Evolutionary conservation across 2,113 vertebrate genomes (phyloP), one percentile per base, ranked within the genome.

Genomic region (Mormyrus iriodes): DNA sequence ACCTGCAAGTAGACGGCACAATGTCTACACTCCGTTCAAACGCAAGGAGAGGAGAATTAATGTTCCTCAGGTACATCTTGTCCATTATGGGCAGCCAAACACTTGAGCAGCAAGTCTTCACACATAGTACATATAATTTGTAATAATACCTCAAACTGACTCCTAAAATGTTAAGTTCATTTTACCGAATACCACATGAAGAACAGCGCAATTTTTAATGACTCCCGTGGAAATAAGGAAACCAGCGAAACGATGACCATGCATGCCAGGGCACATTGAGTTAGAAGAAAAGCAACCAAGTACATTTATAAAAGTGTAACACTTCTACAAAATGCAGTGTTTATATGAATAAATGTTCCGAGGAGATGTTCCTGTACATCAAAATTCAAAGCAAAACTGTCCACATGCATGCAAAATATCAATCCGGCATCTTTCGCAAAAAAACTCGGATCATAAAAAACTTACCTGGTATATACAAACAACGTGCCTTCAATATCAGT

Each of bases 401-500:
- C 27, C 3, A 27, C 61, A 13, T 69, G n/a, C 27, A 69, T 31
- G 10, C 27, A 69, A 27, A 69, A 31, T 27, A 52, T 53, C 9
- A 21, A 51, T 85, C 84, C 9, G 31, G 6, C 35, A 87, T 87
- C 15, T 39, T 87, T 17, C 12, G 52, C 24, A 27, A 85, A 27
- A 85, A 9, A 51, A 85, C 83, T 42, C 1, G 35, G 17, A 3
- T 35, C 12, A 55, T 27, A 86, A n/a, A 8, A 4, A n/a, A 13
- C 96, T 96, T 95, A 99, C 98, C 98, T 98, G 91, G 96, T 93
- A 92, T 99, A 99, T 0, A 99, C 98, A 96, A 99, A 99, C 90
- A 99, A 95, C 44, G 98, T 99, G 31, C 98, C 98, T 94, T 99
- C 98, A 92, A 99, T 97, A 90, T 99, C 97, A 0, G 98, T 99